Conservation (phyloP, 1,140 invertebrate genomes). For the Anoplolepis gracilipes region DNA sequence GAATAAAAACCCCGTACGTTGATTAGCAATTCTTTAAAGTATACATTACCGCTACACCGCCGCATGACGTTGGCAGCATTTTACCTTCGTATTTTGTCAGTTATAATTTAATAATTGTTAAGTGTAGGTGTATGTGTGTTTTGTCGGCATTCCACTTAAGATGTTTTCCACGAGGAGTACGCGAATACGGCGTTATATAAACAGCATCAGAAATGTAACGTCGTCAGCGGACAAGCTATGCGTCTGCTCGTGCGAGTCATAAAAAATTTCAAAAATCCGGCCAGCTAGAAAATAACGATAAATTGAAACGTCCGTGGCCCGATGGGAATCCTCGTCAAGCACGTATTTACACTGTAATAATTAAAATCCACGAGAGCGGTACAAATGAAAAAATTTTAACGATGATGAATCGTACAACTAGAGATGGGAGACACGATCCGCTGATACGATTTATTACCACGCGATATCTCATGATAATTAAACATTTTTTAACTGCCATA, state of each 20-base stretch:
- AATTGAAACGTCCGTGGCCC: conserved; percentile 48
- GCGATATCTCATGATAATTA: conserved; percentile 51
- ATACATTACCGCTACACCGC: conserved; percentile 14
- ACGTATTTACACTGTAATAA: conserved; percentile 63
- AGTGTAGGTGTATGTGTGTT: neutral
- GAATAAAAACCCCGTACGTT: conserved; percentile 47
- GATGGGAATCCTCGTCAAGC: conserved; percentile 60
- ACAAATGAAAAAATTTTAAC: conserved; percentile 57
- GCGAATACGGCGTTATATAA: conserved; percentile 31
- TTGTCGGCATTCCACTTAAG: conserved; percentile 27
- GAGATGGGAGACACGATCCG: conserved; percentile 27
- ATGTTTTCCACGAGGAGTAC: neutral
- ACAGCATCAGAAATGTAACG: neutral
- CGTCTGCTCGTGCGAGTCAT: neutral
- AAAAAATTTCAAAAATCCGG: conserved; percentile 51
- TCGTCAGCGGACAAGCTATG: neutral
- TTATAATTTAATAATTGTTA: conserved; percentile 55
- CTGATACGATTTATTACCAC: conserved; percentile 53
- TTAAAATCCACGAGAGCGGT: conserved; percentile 58
- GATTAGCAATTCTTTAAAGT: conserved; percentile 58
- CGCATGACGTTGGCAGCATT: neutral
- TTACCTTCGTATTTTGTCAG: conserved; percentile 12
- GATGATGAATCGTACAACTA: conserved; percentile 33
- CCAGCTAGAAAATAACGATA: conserved; percentile 58
- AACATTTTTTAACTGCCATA: conserved; percentile 38